Conservation (phyloP, 1,140 invertebrate species). For the Hycleus cichorii region DNA sequence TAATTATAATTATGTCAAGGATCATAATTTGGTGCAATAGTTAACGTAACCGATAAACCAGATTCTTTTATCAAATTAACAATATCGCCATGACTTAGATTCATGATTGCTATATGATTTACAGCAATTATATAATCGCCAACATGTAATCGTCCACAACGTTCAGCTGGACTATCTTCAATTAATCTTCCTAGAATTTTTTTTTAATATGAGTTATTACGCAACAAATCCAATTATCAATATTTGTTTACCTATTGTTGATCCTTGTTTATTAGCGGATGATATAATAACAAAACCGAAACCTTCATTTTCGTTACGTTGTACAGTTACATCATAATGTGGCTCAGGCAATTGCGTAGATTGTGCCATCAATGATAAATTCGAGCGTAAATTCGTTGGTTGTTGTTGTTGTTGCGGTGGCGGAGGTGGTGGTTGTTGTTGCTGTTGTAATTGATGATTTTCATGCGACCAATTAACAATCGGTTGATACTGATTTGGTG, state of each 20-base stretch:
- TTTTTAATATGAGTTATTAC: too few relatives aligned
- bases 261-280: conserved; percentile 85
- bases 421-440: neutral
- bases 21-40: conserved; percentile 57
- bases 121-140: conserved; percentile 95
- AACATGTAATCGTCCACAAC: conserved; percentile 81
- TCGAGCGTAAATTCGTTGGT: neutral
- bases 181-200: conserved; percentile 72
- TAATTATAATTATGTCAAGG: too few relatives aligned
- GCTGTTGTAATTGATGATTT: conserved; percentile 4
- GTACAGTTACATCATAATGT: conserved; percentile 81
- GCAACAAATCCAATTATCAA: too few relatives aligned
- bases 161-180: conserved; percentile 89
- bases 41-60: conserved; percentile 82
- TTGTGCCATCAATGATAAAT: conserved; percentile 15
- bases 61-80: conserved; percentile 93
- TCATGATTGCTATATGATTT: conserved; percentile 86
- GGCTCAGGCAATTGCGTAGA: conserved; percentile 47
- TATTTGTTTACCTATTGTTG: conserved; percentile 74
- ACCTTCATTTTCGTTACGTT: conserved; percentile 86
- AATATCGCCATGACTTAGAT: conserved; percentile 92
- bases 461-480: conserved; percentile 26
- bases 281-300: conserved; percentile 99
- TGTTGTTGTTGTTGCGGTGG: conserved; percentile 17
- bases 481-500: conserved; percentile 8